These are phyloP conservation scores for Aporophyla lueneburgensis DNA, from an alignment of 2,888 invertebrate species.

Conservation along the genomic window DNA sequence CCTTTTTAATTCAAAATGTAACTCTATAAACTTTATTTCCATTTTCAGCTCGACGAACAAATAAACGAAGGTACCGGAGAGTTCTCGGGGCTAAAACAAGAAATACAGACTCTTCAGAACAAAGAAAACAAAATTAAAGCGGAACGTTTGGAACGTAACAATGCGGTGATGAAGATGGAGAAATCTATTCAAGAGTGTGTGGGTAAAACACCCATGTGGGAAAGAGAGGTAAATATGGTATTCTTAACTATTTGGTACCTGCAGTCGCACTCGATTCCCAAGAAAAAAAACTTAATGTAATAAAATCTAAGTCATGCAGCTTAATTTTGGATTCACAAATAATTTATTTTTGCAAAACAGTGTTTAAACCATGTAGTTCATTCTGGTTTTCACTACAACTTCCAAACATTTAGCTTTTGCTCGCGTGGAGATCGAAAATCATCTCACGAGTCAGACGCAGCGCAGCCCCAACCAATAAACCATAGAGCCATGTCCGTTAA, in stretches of 20 bases:
- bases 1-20: neutral
- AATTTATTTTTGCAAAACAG: no score
- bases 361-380: no score
- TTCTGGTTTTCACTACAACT: no score
- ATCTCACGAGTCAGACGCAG: no score
- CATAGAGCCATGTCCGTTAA: no score
- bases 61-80: constrained; percentile 91
- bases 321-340: no score
- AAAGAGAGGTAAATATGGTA: constrained; percentile 84
- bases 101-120: constrained; percentile 91
- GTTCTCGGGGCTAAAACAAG: constrained; percentile 91
- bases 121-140: constrained; percentile 93
- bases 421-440: no score
- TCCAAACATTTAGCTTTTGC: no score
- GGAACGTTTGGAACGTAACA: constrained; percentile 94
- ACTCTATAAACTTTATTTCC: neutral
- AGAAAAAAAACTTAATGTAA: neutral
- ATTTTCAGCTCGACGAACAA: constrained; percentile 87
- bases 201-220: constrained; percentile 90
- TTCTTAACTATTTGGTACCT: neutral
- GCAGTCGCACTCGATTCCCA: neutral
- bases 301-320: no score
- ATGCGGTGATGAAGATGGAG: constrained; percentile 92
- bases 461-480: no score
- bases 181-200: constrained; percentile 91